These are phyloP conservation scores for Odontothrips loti DNA, from an alignment of 2,888 invertebrate genomes.

Conservation along the genomic window DNA sequence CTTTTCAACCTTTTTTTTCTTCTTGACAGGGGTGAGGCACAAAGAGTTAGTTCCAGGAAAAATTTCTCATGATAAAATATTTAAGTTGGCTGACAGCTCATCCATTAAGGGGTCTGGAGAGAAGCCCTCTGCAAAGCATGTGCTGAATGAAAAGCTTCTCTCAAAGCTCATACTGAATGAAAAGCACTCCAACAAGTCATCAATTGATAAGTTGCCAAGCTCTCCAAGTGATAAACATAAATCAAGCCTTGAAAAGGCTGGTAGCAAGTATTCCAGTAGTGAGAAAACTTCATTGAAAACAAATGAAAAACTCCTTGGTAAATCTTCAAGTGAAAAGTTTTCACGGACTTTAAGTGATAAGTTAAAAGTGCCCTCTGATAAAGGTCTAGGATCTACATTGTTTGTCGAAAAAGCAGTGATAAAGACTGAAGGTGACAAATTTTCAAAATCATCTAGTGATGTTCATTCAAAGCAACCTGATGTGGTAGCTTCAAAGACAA, in stretches of 20 bases:
- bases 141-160: not conserved
- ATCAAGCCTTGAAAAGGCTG: not conserved
- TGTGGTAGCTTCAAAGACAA: not conserved
- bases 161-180: not conserved
- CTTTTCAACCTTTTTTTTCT: not conserved
- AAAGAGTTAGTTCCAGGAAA: not conserved
- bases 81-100: not conserved
- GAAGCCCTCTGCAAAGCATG: not conserved
- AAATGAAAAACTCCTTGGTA: not conserved
- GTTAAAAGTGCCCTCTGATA: not conserved
- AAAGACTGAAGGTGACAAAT: not conserved
- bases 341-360: not conserved
- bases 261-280: not conserved
- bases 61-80: not conserved
- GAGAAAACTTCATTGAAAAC: not conserved
- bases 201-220: not conserved
- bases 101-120: not conserved
- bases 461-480: not conserved
- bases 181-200: not conserved
- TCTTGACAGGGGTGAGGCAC: not conserved
- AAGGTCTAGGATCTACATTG: not conserved
- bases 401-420: not conserved
- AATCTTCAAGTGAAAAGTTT: not conserved
- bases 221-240: slow-evolving; percentile 3
- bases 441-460: not conserved